Evolutionary conservation across 1,140 invertebrate genomes (phyloP).

Genomic region (Phymorhynchus buccinoides): DNA sequence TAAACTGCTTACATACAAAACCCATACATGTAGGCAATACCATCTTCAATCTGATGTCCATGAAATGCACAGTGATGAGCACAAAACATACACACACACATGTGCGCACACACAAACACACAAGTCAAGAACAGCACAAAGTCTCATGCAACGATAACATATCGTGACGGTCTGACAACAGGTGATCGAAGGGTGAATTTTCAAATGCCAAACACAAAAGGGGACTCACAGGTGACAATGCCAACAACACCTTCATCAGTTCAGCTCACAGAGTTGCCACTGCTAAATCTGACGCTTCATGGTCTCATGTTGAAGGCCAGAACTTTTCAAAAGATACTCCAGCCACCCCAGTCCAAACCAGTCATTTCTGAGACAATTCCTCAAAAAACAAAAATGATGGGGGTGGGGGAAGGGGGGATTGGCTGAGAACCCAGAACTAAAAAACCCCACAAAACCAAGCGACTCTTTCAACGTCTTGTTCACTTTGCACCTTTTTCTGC

Average conservation of each 20-base stretch:
- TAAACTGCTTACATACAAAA: background rate
- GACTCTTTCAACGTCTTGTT: background rate
- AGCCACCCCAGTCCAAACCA: background rate
- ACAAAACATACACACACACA: background rate
- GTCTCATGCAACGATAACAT: no score
- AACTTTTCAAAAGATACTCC: background rate
- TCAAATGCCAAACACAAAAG: background rate
- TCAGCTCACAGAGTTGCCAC: background rate
- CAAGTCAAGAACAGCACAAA: background rate
- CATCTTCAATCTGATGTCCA: no score
- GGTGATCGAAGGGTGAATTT: no score
- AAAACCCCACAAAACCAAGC: background rate
- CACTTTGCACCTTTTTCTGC: background rate
- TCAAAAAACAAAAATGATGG: conserved; percentile 1
- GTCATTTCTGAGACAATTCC: conserved; percentile 1
- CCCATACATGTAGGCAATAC: no score
- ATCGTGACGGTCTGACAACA: no score
- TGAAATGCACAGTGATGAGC: no score
- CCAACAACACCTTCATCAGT: background rate
- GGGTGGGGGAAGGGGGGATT: background rate
- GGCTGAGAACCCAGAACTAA: no score
- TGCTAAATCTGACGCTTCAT: background rate
- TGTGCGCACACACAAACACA: background rate
- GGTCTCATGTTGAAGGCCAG: no score
- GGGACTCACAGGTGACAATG: background rate